Conservation (phyloP, 2,797 vertebrate genomes). For the Ctenopoma kingsleyae region DNA sequence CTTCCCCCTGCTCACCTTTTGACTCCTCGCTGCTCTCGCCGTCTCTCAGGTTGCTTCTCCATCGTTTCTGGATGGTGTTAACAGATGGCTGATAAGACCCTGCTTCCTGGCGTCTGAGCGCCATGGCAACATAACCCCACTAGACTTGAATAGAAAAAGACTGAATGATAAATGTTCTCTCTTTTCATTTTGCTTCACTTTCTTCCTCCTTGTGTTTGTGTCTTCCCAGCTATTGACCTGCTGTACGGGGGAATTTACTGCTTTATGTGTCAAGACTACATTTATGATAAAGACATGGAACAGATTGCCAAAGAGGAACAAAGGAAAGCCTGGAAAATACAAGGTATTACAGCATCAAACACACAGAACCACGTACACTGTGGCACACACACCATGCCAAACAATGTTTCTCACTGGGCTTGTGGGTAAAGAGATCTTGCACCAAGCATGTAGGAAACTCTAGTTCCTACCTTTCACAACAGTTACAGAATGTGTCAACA, state of each 20-base stretch:
- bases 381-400: neutral
- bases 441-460: neutral
- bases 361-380: neutral
- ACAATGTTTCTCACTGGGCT: neutral
- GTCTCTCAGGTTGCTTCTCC: neutral
- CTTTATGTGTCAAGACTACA: constrained; percentile 99
- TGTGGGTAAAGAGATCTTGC: neutral
- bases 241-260: constrained; percentile 98
- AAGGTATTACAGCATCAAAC: constrained; percentile 84
- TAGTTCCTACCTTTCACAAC: neutral
- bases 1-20: constrained; percentile 31
- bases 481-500: no score
- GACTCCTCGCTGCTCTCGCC: constrained; percentile 1
- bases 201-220: constrained; percentile 12
- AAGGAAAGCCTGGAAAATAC: constrained; percentile 97
- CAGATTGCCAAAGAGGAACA: constrained; percentile 99
- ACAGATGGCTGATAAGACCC: constrained; percentile 47
- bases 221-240: constrained; percentile 92
- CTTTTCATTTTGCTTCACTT: neutral
- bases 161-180: neutral
- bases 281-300: constrained; percentile 99
- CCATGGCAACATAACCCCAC: constrained; percentile 47
- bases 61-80: constrained; percentile 28
- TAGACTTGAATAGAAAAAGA: constrained; percentile 17
- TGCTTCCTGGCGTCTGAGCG: constrained; percentile 14